phyloP scores from a whole-genome alignment of 2,888 invertebrate genomes.

The Pasiphila rectangulata region DNA sequence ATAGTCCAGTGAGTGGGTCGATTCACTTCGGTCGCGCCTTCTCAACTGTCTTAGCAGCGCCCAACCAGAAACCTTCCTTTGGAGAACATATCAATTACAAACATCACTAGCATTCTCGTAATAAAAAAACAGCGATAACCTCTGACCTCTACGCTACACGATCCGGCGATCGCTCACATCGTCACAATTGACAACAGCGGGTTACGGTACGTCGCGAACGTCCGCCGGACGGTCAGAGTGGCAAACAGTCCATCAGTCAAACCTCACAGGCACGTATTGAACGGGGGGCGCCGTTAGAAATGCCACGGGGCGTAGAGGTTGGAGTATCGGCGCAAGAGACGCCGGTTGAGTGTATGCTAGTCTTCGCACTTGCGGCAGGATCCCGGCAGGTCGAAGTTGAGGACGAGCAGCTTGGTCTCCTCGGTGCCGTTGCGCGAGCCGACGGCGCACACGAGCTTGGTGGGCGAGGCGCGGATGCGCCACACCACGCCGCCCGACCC shows the following conservation, averaged over 20 bases:
- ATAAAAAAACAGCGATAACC: neutral
- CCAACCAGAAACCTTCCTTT: neutral
- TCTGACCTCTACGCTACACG: neutral
- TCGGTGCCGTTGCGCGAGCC: conserved; percentile 99
- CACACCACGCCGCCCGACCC: conserved; percentile 99
- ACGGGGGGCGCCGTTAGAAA: conserved; percentile 43
- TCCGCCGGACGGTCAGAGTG: neutral
- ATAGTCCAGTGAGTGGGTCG: conserved; percentile 44
- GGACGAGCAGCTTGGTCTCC: conserved; percentile 97
- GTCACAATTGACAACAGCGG: neutral
- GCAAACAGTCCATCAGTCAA: neutral
- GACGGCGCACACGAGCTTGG: conserved; percentile 98
- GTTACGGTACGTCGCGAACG: too few relatives aligned
- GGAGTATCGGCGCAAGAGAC: conserved; percentile 67
- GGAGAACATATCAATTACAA: conserved; percentile 1
- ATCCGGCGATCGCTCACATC: neutral
- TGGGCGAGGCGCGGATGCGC: conserved; percentile 96
- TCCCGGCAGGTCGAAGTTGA: conserved; percentile 96
- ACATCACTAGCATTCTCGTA: neutral
- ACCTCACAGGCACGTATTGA: conserved; percentile 9
- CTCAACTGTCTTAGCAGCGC: neutral
- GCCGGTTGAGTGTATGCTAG: conserved; percentile 76
- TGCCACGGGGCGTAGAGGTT: conserved; percentile 75
- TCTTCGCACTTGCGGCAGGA: conserved; percentile 82
- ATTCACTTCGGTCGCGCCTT: neutral